These are phyloP conservation scores for Serranus cabrilla DNA, from an alignment of 2,797 vertebrate species.

Conservation along the genomic window DNA sequence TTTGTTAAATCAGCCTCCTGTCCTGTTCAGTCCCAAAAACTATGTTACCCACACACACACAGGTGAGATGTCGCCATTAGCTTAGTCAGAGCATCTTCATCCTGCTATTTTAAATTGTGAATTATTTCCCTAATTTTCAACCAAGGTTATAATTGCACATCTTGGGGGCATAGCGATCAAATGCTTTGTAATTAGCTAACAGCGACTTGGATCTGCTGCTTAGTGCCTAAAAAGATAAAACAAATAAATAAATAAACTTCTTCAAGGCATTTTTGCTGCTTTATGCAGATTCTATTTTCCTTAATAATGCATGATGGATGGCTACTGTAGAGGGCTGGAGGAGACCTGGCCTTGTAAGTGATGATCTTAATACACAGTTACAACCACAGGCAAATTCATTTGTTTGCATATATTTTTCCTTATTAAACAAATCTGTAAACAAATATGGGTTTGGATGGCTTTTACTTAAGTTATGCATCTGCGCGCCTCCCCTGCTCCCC, in stretches of 20 bases:
- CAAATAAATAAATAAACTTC: slow-evolving; percentile 80
- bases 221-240: slow-evolving; percentile 68
- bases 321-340: slow-evolving; percentile 69
- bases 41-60: slow-evolving; percentile 36
- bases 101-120: slow-evolving; percentile 75
- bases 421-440: slow-evolving; percentile 81
- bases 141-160: slow-evolving; percentile 76
- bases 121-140: slow-evolving; percentile 76
- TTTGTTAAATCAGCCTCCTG: slow-evolving; percentile 60
- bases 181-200: slow-evolving; percentile 80
- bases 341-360: slow-evolving; percentile 80
- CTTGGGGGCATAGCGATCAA: slow-evolving; percentile 78
- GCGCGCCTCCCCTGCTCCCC: slow-evolving; percentile 46
- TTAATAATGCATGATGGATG: slow-evolving; percentile 84
- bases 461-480: slow-evolving; percentile 82
- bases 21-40: slow-evolving; percentile 34
- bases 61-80: slow-evolving; percentile 68
- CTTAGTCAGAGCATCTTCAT: slow-evolving; percentile 64
- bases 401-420: slow-evolving; percentile 78
- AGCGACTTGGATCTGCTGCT: slow-evolving; percentile 65
- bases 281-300: slow-evolving; percentile 82
- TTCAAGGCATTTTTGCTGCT: slow-evolving; percentile 80
- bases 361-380: slow-evolving; percentile 83
- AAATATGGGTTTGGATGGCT: slow-evolving; percentile 77
- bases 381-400: slow-evolving; percentile 83